These are phyloP conservation scores for Troglohyphantes excavatus DNA, from an alignment of 2,888 invertebrate species.

Conservation along the genomic window DNA sequence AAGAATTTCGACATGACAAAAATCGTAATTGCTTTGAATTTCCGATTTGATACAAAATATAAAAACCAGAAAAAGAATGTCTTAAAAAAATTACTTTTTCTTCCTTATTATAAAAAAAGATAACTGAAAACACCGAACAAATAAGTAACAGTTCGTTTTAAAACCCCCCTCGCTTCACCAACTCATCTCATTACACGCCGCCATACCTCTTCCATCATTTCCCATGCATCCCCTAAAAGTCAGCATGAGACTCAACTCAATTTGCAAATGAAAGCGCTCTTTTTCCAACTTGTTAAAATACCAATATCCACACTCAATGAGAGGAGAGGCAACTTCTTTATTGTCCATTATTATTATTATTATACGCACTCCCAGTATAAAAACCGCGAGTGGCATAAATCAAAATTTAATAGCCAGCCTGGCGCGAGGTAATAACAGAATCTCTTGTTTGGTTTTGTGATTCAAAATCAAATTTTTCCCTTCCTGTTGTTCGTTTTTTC, in stretches of 20 bases:
- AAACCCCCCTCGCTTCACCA: neutral
- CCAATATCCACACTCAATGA: conserved; percentile 7
- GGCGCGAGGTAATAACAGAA: conserved; percentile 57
- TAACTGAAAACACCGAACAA: neutral
- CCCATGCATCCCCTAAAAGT: neutral
- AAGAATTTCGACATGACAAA: no score
- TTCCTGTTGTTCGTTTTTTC: conserved; percentile 39
- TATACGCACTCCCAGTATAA: neutral
- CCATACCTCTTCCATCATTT: no score
- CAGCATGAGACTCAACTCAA: conserved; percentile 7
- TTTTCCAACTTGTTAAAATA: conserved; percentile 47
- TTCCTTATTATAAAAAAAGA: neutral
- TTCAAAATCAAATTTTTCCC: conserved; percentile 74
- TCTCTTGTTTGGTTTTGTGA: conserved; percentile 23
- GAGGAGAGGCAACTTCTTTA: neutral
- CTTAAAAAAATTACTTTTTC: no score
- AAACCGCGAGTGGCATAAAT: conserved; percentile 34
- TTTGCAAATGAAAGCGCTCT: conserved; percentile 67
- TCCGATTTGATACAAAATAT: no score
- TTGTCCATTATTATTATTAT: conserved; percentile 36
- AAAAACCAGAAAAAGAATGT: no score
- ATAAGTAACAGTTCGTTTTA: conserved; percentile 4
- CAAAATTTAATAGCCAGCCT: conserved; percentile 68
- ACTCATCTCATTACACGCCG: neutral
- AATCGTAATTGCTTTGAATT: no score